phyloP scores from a whole-genome alignment of 2,888 invertebrate species.

The Heliconius erato region DNA sequence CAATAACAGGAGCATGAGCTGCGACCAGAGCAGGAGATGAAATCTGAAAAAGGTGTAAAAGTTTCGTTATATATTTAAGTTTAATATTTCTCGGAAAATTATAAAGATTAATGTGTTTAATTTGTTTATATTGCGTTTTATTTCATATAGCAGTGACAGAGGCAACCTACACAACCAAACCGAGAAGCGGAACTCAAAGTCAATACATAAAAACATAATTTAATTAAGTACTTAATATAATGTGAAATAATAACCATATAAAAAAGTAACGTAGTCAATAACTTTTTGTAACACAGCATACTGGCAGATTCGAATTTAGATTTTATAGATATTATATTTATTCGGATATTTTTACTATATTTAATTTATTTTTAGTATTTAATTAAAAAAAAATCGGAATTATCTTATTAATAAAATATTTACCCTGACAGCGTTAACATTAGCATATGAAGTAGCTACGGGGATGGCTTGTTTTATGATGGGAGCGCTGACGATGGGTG shows the following conservation, averaged over 20 bases:
- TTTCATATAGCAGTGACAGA: neutral
- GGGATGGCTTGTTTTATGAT: constrained; percentile 84
- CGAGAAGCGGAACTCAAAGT: neutral
- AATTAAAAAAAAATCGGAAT: too few species aligned
- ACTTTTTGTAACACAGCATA: too few species aligned
- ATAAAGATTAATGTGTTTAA: neutral
- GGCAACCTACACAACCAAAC: neutral
- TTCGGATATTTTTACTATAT: too few species aligned
- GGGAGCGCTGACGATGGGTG: constrained; percentile 72
- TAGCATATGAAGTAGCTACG: constrained; percentile 87
- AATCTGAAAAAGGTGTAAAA: constrained; percentile 60
- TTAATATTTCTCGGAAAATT: neutral
- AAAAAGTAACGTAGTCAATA: too few species aligned
- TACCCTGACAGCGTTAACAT: constrained; percentile 86
- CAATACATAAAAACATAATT: neutral
- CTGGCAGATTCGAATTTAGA: too few species aligned
- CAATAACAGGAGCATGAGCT: constrained; percentile 67
- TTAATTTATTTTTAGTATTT: too few species aligned
- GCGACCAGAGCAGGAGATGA: constrained; percentile 73
- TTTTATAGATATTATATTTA: too few species aligned
- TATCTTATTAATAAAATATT: constrained; percentile 48
- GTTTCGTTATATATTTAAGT: neutral
- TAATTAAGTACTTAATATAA: neutral
- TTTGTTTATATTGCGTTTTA: neutral
- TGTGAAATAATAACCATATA: too few species aligned